Base-by-base conservation (phyloP, 1,140 invertebrate genomes). In the Zaprionus camerounensis region DNA sequence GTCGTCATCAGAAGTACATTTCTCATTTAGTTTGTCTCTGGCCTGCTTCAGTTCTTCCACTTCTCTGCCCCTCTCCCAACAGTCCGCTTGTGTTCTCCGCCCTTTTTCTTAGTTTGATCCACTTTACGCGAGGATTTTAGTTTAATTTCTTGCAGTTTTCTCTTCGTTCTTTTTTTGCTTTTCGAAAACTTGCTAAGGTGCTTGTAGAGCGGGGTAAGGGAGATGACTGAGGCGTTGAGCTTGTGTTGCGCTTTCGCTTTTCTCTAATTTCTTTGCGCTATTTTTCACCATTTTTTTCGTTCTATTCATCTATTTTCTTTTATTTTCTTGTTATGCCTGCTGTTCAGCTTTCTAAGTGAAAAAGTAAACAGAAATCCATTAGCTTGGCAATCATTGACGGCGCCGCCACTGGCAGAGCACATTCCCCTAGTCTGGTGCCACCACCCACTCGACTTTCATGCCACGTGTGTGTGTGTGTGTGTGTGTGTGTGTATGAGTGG, bases 301-400 rank as follows among this genome's bases (percentile, higher is more conserved):
- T 31, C 26, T 41, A 36, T 71, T 65, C 34, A 61, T 22, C n/a
- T 63, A 4, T 22, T 53, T 49, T 59, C 53, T 56, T 26, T 26
- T 26, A 26, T 44, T 66, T 72, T 68, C 24, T 49, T 59, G 31
- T 53, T 68, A 17, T 68, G 70, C 68, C 69, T 70, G 77, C 62
- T 67, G 70, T 46, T 72, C 72, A 59, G 41, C 76, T 66, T 61
- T 82, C 83, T 91, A 91, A 91, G 83, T 91, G 88, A 88, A 91
- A 91, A 91, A 91, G 88, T 91, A 91, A 91, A 91, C 88, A 91
- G 88, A 91, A 91, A 91, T 91, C 88, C 88, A 91, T 91, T 91
- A 91, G 88, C 88, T 91, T 67, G 81, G 88, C 87, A 91, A 91
- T 91, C 88, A 91, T 91, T 87, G 88, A 77, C 79, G 85, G 85